phyloP scores from a whole-genome alignment of 2,113 vertebrate genomes.

The Motacilla alba region DNA sequence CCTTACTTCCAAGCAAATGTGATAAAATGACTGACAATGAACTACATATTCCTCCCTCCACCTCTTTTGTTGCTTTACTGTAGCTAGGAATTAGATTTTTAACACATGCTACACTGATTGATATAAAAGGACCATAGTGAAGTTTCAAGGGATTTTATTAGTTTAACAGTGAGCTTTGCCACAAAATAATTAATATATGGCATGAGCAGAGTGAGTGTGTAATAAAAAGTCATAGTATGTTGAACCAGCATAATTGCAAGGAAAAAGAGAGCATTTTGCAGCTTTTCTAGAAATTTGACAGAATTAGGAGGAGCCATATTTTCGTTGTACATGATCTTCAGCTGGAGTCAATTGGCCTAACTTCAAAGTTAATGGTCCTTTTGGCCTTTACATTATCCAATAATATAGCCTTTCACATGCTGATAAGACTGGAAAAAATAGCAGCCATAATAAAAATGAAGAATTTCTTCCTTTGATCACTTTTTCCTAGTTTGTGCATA shows the following conservation, averaged over 20 bases:
- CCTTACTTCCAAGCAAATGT: background rate
- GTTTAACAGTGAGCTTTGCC: background rate
- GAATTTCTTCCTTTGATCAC: background rate
- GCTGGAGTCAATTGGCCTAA: background rate
- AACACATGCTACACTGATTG: background rate
- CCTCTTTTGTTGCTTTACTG: background rate
- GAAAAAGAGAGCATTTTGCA: background rate
- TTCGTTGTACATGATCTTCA: background rate
- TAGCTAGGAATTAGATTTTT: conserved; percentile 12
- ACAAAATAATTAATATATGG: conserved; percentile 20
- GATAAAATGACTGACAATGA: background rate
- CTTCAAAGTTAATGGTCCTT: background rate
- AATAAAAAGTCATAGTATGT: background rate
- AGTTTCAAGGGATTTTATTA: conserved; percentile 27
- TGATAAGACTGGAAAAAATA: background rate
- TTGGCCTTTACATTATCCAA: background rate
- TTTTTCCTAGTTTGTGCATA: background rate
- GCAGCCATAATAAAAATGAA: background rate
- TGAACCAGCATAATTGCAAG: background rate
- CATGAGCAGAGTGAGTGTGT: background rate
- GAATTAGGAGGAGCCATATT: background rate
- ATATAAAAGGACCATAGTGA: background rate
- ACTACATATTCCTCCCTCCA: background rate
- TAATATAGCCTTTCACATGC: background rate
- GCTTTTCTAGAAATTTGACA: background rate